Conservation (phyloP, 2,797 vertebrate genomes). For the Danio albolineatus region DNA sequence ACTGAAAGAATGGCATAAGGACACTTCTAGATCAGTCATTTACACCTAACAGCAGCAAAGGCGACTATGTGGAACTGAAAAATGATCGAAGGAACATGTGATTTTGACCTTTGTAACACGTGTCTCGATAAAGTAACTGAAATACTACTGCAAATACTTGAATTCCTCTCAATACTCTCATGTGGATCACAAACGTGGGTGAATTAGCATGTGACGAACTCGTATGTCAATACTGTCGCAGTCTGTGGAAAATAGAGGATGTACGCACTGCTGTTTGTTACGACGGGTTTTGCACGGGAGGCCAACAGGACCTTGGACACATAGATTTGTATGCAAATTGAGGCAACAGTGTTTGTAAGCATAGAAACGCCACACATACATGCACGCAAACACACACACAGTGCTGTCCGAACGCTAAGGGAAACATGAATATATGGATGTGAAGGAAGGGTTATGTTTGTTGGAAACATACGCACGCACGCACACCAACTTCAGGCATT, state of each 20-base stretch:
- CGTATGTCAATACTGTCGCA: slow-evolving; percentile 35
- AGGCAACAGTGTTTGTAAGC: slow-evolving; percentile 30
- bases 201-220: background rate
- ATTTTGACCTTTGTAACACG: background rate
- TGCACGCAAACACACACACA: slow-evolving; percentile 54
- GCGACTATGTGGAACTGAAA: slow-evolving; percentile 30
- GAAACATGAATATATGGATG: background rate
- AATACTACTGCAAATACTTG: slow-evolving; percentile 38
- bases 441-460: slow-evolving; percentile 22
- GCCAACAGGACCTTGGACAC: slow-evolving; percentile 48
- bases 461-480: slow-evolving; percentile 44
- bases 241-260: slow-evolving; percentile 22
- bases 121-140: background rate
- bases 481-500: slow-evolving; percentile 53
- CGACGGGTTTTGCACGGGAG: background rate
- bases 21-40: slow-evolving; percentile 79
- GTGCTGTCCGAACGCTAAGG: slow-evolving; percentile 28
- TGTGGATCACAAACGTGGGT: background rate
- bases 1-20: slow-evolving; percentile 76
- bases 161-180: slow-evolving; percentile 30
- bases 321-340: slow-evolving; percentile 51
- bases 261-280: slow-evolving; percentile 7
- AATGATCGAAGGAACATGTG: background rate
- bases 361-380: slow-evolving; percentile 49
- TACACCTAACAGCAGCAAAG: slow-evolving; percentile 47